These are phyloP conservation scores for Stratiomys singularior DNA, from an alignment of 2,888 invertebrate species.

Conservation along the genomic window DNA sequence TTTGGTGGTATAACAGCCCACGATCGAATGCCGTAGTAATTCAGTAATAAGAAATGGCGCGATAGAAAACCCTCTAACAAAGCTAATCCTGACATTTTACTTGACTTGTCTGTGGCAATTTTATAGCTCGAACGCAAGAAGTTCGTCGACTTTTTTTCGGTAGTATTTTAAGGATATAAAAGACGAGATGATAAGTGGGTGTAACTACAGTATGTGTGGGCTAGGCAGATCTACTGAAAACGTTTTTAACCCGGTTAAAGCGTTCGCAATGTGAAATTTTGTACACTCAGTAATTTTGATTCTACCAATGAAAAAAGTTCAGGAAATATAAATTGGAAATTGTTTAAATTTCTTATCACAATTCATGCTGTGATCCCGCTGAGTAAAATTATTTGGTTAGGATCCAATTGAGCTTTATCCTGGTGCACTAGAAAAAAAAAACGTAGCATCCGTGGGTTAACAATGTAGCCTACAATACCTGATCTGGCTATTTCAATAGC, in stretches of 20 bases:
- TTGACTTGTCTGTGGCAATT: conserved; percentile 50
- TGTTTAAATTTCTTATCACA: no score
- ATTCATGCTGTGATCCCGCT: no score
- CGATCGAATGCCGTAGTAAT: neutral
- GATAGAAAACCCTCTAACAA: conserved; percentile 44
- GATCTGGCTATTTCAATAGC: conserved; percentile 25
- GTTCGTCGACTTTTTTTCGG: conserved; percentile 49
- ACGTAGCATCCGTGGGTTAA: neutral
- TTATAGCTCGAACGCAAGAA: conserved; percentile 51
- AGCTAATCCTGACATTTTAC: conserved; percentile 49
- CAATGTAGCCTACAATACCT: neutral
- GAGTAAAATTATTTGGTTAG: no score
- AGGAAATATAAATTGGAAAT: no score
- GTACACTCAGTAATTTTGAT: no score
- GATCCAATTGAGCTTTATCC: no score
- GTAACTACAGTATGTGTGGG: neutral
- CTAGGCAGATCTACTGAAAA: no score
- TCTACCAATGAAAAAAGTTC: no score
- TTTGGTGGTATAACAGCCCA: neutral
- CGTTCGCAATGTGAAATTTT: no score
- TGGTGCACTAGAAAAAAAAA: no score
- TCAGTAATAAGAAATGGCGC: neutral
- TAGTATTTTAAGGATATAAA: conserved; percentile 33
- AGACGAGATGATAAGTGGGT: neutral
- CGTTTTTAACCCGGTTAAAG: no score